Conservation (phyloP, 2,888 invertebrate genomes). For the Macrophya alboannulata region DNA sequence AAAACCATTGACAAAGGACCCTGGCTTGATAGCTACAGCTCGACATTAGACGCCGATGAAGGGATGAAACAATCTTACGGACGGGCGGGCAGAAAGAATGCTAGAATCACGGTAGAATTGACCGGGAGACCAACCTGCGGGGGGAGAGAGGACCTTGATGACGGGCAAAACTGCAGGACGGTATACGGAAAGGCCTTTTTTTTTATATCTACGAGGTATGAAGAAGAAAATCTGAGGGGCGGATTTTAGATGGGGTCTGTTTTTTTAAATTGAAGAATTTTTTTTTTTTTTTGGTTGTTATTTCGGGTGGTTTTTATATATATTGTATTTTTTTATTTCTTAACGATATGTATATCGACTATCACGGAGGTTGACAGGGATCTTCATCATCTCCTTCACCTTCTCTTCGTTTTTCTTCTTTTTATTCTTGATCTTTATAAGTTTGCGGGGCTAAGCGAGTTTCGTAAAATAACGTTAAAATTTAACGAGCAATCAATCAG, state of each 20-base stretch:
- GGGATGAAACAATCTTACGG: conserved; percentile 54
- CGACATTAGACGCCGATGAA: conserved; percentile 52
- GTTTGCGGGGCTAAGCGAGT: neutral
- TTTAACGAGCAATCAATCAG: conserved; percentile 51
- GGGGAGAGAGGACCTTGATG: neutral
- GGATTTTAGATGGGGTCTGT: neutral
- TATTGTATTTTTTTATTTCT: too few species aligned
- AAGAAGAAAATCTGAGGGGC: neutral
- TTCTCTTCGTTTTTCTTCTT: neutral
- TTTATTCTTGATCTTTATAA: neutral
- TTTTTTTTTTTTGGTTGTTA: too few species aligned
- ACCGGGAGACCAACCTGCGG: neutral
- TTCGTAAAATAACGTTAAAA: conserved; percentile 10
- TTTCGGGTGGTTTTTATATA: too few species aligned
- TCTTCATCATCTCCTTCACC: neutral
- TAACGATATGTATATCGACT: too few species aligned
- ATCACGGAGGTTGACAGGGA: neutral
- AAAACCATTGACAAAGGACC: conserved; percentile 48
- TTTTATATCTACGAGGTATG: neutral
- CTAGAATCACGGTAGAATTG: conserved; percentile 52
- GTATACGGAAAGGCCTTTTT: neutral
- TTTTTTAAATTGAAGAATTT: too few species aligned
- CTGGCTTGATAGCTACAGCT: conserved; percentile 46
- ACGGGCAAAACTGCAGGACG: conserved; percentile 5
- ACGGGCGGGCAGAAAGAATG: conserved; percentile 45